Conservation (phyloP, 2,888 invertebrate genomes). For the Cecidostiba fungosa region DNA sequence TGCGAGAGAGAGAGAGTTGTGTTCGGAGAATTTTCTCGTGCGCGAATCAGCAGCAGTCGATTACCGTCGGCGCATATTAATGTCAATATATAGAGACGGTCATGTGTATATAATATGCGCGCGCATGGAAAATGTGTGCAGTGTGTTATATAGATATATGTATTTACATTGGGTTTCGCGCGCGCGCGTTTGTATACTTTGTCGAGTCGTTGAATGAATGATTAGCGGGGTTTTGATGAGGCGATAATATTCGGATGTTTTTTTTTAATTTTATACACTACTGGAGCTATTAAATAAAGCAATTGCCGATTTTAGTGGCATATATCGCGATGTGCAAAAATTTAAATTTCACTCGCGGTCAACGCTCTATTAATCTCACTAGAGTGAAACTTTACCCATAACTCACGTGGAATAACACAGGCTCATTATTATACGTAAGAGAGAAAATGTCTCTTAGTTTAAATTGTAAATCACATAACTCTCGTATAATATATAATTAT, state of each 20-base stretch:
- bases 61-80: slow-evolving; percentile 49
- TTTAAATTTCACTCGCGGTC: background rate
- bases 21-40: slow-evolving; percentile 32
- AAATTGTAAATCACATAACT: background rate
- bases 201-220: slow-evolving; percentile 21
- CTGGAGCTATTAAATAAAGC: background rate
- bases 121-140: slow-evolving; percentile 31
- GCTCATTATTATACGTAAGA: background rate
- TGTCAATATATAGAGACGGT: slow-evolving; percentile 31
- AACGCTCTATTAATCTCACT: background rate
- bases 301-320: too few species aligned
- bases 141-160: background rate
- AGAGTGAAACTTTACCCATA: slow-evolving; percentile 11
- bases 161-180: slow-evolving; percentile 21
- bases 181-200: slow-evolving; percentile 16
- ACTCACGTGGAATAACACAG: background rate
- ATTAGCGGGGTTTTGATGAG: background rate
- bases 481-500: background rate
- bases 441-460: background rate
- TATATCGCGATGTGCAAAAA: background rate
- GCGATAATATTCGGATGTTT: background rate
- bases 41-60: slow-evolving; percentile 48
- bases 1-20: background rate
- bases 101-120: background rate
- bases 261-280: background rate